A percentile compares a stretch with the other conserved stretches of the same genome.
Evolutionary conservation across 2,888 invertebrate genomes (phyloP).

Genomic region (Mermis nigrescens): DNA sequence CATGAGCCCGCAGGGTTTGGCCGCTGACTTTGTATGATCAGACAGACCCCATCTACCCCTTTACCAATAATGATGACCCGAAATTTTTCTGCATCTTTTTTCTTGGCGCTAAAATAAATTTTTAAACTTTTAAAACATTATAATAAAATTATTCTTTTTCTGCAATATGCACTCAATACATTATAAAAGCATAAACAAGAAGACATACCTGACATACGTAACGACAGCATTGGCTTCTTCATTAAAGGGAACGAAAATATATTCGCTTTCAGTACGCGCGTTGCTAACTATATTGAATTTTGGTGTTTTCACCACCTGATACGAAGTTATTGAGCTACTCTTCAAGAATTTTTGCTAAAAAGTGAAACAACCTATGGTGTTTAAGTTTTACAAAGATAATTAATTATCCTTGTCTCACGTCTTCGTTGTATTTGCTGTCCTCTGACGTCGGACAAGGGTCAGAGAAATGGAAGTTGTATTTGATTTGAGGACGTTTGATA

Average conservation of each 20-base stretch:
- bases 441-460: conserved; percentile 11
- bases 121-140: too few species aligned
- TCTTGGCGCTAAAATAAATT: too few species aligned
- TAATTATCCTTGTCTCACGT: neutral
- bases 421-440: conserved; percentile 9
- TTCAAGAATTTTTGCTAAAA: conserved; percentile 15
- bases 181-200: too few species aligned
- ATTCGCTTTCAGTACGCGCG: conserved; percentile 19
- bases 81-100: too few species aligned
- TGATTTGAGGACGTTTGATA: conserved; percentile 24
- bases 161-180: too few species aligned
- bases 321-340: conserved; percentile 19
- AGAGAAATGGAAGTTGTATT: conserved; percentile 15
- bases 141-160: too few species aligned
- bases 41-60: too few species aligned
- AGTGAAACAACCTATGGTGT: neutral
- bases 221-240: conserved; percentile 15
- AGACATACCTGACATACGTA: conserved; percentile 14
- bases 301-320: conserved; percentile 14
- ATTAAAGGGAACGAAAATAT: conserved; percentile 18
- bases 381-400: neutral
- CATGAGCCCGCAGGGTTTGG: too few species aligned
- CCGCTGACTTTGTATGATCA: too few species aligned
- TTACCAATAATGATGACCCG: too few species aligned
- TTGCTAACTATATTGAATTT: conserved; percentile 10